Base-by-base conservation (phyloP, 2,888 invertebrate genomes). In the Koerneria pararmatus region DNA sequence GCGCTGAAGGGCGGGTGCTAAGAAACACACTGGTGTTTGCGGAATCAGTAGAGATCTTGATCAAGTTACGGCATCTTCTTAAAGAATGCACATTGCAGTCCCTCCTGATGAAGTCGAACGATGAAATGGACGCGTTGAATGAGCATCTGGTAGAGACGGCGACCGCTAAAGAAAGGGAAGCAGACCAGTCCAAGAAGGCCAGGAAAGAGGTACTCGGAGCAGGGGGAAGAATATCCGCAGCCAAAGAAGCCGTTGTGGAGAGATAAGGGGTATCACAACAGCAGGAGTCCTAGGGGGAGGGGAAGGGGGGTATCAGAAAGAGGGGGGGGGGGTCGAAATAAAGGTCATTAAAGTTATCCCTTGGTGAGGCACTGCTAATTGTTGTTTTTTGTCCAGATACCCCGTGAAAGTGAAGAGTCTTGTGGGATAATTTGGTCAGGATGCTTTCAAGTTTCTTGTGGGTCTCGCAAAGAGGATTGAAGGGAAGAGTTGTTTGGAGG, bases 91-190 rank as follows among this genome's bases (percentile, higher is more conserved):
- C 29, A 1, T 68, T 71, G 34, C 51, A 78, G 73, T 66, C 78
- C 15, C 69, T 63, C 19, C 68, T 71, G 24, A 56, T 57, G 6
- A 69, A 69, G 57, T 65, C 69, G 59, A 62, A 71, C 27, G 78
- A 77, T 51, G 76, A 78, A 51, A 65, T 74, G 3, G 78, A 78
- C 27, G 2, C 68, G 15, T 51, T 73, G 64, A 65, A 69, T 15
- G 74, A 73, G 48, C 68, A 71, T 53, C 31, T 73, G 41, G 51
- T 27, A 15, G 75, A 75, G 63, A 60, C 70, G 2, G 46, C 51
- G 29, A 35, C 51, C 1, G 68, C 70, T 4, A 53, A 66, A n/a
- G 72, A 71, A n/a, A 63, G 57, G 51, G 73, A 73, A 51, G 35
- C 53, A 15, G 72, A 72, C 59, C 35, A 15, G 3, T 62, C 57